Percentiles rank a stretch among this genome's conserved stretches.
These are phyloP conservation scores for Drosophila kohkoa DNA, from an alignment of 1,140 invertebrate genomes.

Conservation along the genomic window DNA sequence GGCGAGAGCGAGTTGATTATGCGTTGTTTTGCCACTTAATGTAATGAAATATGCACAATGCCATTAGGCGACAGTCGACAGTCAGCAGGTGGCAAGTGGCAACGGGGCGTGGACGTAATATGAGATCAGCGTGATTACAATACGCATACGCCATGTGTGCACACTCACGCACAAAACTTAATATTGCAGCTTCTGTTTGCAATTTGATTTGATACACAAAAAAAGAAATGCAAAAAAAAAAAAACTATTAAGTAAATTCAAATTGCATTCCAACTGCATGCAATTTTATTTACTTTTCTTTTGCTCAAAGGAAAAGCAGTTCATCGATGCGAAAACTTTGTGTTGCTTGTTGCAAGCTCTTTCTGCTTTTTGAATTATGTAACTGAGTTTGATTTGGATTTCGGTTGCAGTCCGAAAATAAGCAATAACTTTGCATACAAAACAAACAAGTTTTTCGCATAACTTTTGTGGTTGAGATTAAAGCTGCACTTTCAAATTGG, in stretches of 20 bases:
- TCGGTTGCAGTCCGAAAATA: neutral
- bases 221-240: neutral
- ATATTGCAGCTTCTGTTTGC: conserved; percentile 19
- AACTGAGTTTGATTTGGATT: neutral
- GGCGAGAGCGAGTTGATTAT: conserved; percentile 66
- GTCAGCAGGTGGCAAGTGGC: conserved; percentile 10
- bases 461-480: neutral
- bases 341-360: conserved; percentile 2
- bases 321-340: conserved; percentile 27
- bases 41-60: conserved; percentile 82
- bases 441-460: neutral
- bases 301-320: neutral
- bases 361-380: conserved; percentile 3
- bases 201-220: neutral
- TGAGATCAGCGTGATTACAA: conserved; percentile 41
- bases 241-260: conserved; percentile 4
- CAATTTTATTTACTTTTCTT: conserved; percentile 23
- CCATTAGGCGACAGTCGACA: conserved; percentile 56
- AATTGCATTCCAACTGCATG: conserved; percentile 3
- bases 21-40: conserved; percentile 82
- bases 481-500: no score
- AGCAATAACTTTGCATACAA: neutral
- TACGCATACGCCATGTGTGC: conserved; percentile 46
- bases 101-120: conserved; percentile 10
- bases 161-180: conserved; percentile 33